phyloP scores from a whole-genome alignment of 2,888 invertebrate species.

The Acanthosepion esculentum region DNA sequence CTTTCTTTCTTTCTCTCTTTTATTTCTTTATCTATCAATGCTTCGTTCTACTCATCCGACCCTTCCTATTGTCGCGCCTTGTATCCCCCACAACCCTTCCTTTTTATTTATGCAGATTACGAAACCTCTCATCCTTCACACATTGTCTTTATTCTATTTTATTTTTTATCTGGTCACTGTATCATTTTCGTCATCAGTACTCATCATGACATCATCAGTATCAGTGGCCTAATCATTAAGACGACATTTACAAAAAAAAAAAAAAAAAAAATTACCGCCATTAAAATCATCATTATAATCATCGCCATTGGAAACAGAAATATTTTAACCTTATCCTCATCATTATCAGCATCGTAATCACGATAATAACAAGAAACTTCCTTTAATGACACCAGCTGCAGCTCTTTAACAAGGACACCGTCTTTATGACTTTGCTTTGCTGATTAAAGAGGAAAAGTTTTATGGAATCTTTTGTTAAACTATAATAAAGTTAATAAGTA shows the following conservation, averaged over 20 bases:
- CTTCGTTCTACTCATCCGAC: not conserved
- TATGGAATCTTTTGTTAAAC: not conserved
- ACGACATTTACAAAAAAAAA: too few species aligned
- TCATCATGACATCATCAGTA: not conserved
- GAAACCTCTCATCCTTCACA: not conserved
- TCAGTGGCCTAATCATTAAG: slow-evolving; percentile 4
- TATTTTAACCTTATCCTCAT: not conserved
- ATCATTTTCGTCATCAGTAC: not conserved
- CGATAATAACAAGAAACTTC: not conserved
- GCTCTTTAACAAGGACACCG: not conserved
- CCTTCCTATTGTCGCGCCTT: not conserved
- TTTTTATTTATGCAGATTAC: not conserved
- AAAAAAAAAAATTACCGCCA: not conserved
- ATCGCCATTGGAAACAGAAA: not conserved
- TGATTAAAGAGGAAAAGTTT: not conserved
- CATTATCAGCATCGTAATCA: not conserved
- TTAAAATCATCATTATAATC: not conserved
- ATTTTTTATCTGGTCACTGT: not conserved
- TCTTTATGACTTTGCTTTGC: not conserved
- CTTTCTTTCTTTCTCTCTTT: not conserved
- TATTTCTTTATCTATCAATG: not conserved
- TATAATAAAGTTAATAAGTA: not conserved
- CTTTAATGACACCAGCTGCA: slow-evolving; percentile 11
- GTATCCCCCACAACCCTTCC: not conserved
- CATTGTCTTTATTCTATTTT: not conserved